Evolutionary conservation across 1,140 invertebrate species (phyloP).

Genomic region (Babylonia areolata): DNA sequence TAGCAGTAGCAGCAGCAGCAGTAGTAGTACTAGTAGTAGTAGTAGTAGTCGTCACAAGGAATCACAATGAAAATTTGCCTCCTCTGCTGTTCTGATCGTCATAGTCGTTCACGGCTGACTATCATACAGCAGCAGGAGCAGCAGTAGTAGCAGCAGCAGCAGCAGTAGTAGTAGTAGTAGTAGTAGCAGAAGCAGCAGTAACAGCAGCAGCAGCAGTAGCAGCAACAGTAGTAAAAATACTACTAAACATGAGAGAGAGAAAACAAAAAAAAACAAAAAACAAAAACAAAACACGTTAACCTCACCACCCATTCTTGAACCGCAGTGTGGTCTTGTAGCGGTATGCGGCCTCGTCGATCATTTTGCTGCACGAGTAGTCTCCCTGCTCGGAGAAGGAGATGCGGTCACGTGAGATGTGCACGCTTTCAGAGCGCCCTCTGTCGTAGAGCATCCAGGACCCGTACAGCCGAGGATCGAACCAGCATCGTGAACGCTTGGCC

Average conservation of each 20-base stretch:
- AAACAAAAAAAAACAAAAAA: too few species aligned
- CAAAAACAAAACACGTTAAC: neutral
- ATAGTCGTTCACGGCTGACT: too few species aligned
- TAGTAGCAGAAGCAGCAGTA: too few species aligned
- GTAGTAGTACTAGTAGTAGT: neutral
- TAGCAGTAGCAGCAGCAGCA: neutral
- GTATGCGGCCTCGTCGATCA: slow-evolving; percentile 36
- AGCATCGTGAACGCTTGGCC: neutral
- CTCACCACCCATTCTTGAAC: slow-evolving; percentile 60
- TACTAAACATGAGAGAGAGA: too few species aligned
- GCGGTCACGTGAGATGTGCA: slow-evolving; percentile 45
- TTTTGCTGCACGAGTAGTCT: slow-evolving; percentile 46
- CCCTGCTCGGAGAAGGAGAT: slow-evolving; percentile 51
- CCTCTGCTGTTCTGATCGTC: too few species aligned
- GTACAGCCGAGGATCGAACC: slow-evolving; percentile 31
- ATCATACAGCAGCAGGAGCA: too few species aligned
- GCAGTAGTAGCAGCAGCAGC: too few species aligned
- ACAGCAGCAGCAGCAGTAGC: too few species aligned
- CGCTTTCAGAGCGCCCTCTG: slow-evolving; percentile 36
- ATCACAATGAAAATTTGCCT: too few species aligned
- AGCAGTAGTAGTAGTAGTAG: too few species aligned
- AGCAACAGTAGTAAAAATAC: too few species aligned
- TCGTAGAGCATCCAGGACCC: slow-evolving; percentile 58
- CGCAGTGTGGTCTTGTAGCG: slow-evolving; percentile 51
- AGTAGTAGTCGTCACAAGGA: too few species aligned